Percentiles rank a stretch among this genome's conserved stretches.
phyloP scores from a whole-genome alignment of 1,140 invertebrate species.

The Leptopilina boulardi region DNA sequence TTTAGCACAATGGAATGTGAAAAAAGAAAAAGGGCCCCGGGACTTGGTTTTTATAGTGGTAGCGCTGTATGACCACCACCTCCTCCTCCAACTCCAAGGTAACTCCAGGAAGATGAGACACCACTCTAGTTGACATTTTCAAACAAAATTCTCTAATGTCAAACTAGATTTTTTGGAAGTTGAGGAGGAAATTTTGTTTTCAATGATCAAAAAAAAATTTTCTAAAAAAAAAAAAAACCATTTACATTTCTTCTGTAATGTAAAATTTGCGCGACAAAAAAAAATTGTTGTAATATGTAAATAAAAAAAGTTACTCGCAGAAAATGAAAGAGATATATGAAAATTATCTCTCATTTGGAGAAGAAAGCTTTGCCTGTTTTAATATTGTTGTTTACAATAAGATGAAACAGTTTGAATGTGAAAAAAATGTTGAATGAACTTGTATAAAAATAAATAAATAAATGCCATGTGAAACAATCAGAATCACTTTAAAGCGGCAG shows the following conservation, averaged over 20 bases:
- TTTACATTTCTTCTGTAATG: too few species aligned
- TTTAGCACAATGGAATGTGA: constrained; percentile 75
- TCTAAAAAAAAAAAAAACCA: too few species aligned
- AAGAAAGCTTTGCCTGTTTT: constrained; percentile 7
- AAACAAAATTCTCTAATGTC: too few species aligned
- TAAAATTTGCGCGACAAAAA: too few species aligned
- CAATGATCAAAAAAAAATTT: too few species aligned
- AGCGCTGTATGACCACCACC: constrained; percentile 75
- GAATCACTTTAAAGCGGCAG: constrained; percentile 20
- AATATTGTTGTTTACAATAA: not conserved
- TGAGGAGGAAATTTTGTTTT: constrained; percentile 17
- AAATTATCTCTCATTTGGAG: not conserved
- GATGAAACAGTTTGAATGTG: not conserved
- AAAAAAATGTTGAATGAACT: not conserved
- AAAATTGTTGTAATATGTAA: not conserved
- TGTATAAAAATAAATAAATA: constrained; percentile 19
- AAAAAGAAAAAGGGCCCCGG: constrained; percentile 64
- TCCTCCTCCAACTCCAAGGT: constrained; percentile 68
- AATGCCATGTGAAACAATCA: constrained; percentile 22
- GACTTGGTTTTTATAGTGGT: constrained; percentile 68
- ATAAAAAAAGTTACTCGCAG: not conserved
- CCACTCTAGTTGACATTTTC: constrained; percentile 55
- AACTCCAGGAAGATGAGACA: constrained; percentile 70
- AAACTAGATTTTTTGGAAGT: not conserved
- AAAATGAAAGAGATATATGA: not conserved